These are phyloP conservation scores for Drosophila parvula DNA, from an alignment of 1,140 invertebrate species.

Conservation along the genomic window DNA sequence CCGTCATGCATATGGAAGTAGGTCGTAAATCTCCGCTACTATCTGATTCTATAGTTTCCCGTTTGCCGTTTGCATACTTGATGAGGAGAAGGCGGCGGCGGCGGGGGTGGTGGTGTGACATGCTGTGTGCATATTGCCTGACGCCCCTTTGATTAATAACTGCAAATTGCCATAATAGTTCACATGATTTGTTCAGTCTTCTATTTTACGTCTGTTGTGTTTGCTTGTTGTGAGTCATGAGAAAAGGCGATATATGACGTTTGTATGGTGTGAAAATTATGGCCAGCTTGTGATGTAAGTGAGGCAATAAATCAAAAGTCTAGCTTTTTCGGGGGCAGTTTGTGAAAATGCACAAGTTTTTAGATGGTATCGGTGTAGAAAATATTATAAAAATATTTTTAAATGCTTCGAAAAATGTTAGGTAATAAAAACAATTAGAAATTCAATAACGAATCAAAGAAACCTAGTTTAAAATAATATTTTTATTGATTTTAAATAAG, in stretches of 20 bases:
- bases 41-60: conserved; percentile 46
- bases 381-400: background rate
- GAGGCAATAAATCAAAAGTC: conserved; percentile 21
- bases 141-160: conserved; percentile 74
- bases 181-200: conserved; percentile 60
- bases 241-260: conserved; percentile 36
- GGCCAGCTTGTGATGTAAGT: conserved; percentile 8
- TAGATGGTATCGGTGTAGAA: background rate
- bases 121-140: conserved; percentile 44
- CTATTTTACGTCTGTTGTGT: conserved; percentile 26
- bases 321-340: background rate
- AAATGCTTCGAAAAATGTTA: background rate
- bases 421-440: background rate
- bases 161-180: conserved; percentile 78
- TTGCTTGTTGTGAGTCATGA: conserved; percentile 10
- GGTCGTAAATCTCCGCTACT: conserved; percentile 73
- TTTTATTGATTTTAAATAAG: background rate
- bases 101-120: background rate
- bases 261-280: conserved; percentile 38
- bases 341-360: background rate
- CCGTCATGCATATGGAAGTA: conserved; percentile 80
- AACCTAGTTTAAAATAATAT: background rate
- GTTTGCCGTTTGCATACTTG: conserved; percentile 68
- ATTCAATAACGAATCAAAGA: background rate
- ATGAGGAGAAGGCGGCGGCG: conserved; percentile 29